Percentiles rank a stretch among this genome's conserved stretches.
Conservation (phyloP, 1,140 invertebrate species). For the Meloidogyne exigua region DNA sequence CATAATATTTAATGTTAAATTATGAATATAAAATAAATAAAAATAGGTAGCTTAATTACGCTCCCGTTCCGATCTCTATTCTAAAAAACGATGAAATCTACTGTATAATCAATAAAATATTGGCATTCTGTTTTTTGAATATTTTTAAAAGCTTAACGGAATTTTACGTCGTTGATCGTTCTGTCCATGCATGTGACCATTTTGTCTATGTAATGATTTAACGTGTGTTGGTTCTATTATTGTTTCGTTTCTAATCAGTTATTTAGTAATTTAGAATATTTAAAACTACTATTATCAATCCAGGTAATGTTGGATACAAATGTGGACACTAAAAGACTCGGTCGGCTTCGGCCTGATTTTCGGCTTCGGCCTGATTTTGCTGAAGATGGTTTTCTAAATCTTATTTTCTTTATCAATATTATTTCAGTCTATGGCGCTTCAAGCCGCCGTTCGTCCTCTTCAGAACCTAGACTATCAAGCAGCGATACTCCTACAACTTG, state of each 20-base stretch:
- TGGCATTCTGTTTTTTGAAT: neutral
- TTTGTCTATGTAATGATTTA: too few relatives aligned
- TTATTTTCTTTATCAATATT: neutral
- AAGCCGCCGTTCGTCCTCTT: neutral
- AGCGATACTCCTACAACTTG: neutral
- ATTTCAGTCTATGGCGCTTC: neutral
- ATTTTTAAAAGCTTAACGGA: neutral
- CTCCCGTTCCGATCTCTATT: too few relatives aligned
- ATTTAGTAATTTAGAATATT: too few relatives aligned
- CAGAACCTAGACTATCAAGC: neutral
- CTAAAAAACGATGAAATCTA: neutral
- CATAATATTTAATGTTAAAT: too few relatives aligned
- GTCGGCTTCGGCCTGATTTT: slow-evolving; percentile 11
- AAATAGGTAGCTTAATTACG: too few relatives aligned
- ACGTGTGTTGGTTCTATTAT: too few relatives aligned
- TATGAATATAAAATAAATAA: too few relatives aligned
- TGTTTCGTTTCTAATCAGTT: too few relatives aligned
- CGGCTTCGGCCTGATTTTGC: slow-evolving; percentile 28
- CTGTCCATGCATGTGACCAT: too few relatives aligned
- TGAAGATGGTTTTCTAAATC: slow-evolving; percentile 30
- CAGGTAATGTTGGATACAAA: neutral
- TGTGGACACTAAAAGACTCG: neutral
- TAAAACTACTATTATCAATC: neutral
- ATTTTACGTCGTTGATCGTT: too few relatives aligned
- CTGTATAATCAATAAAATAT: neutral